A percentile compares a stretch with the other conserved stretches of the same genome.
phyloP scores from a whole-genome alignment of 2,113 vertebrate genomes.

The Eupsittula cactorum region DNA sequence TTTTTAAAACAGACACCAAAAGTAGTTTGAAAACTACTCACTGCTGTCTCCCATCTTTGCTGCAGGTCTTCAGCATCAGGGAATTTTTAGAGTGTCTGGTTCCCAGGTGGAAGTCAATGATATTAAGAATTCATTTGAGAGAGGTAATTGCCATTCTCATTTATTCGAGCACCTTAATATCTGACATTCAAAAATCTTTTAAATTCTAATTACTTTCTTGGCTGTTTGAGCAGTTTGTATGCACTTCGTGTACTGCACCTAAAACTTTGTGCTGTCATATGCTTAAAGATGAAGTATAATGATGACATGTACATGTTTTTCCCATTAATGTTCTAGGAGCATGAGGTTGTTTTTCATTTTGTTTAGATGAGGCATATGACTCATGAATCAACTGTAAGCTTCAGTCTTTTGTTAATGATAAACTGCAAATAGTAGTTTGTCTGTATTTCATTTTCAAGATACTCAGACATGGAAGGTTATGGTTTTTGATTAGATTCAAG shows the following conservation, averaged over 20 bases:
- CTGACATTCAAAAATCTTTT: neutral
- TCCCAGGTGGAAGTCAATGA: constrained; percentile 99
- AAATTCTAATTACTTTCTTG: constrained; percentile 18
- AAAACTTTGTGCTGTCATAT: neutral
- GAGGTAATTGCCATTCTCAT: constrained; percentile 82
- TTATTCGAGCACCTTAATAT: constrained; percentile 5
- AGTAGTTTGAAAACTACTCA: neutral
- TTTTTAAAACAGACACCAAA: neutral
- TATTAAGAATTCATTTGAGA: constrained; percentile 99
- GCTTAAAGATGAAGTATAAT: neutral
- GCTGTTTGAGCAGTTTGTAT: neutral
- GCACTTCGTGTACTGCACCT: neutral
- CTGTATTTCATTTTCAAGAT: constrained; percentile 13
- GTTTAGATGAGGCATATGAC: neutral
- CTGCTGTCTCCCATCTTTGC: neutral
- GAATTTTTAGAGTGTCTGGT: constrained; percentile 96
- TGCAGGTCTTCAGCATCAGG: constrained; percentile 96
- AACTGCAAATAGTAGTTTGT: neutral
- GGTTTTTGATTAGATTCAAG: neutral
- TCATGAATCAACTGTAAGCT: neutral
- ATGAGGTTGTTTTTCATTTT: neutral
- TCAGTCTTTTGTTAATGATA: neutral
- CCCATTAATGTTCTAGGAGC: neutral
- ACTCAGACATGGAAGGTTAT: neutral
- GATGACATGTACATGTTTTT: neutral